Conservation (phyloP, 2,797 vertebrate species). For the Sorex maritimensis region DNA sequence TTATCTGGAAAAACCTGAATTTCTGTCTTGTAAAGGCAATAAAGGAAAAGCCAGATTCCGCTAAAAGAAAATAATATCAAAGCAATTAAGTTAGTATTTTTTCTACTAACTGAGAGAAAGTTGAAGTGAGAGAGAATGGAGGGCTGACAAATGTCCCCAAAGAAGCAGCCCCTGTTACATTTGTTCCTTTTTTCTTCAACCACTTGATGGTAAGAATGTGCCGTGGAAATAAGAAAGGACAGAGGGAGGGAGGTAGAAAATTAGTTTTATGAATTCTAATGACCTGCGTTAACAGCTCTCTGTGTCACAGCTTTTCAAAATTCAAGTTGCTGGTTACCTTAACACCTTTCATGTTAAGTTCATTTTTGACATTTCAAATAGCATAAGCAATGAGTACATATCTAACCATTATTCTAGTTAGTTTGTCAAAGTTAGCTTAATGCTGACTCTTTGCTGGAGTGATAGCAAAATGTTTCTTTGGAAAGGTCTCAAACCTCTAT, state of each 20-base stretch:
- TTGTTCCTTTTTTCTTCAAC: slow-evolving; percentile 51
- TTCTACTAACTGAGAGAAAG: slow-evolving; percentile 59
- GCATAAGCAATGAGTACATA: slow-evolving; percentile 72
- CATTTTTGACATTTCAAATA: slow-evolving; percentile 85
- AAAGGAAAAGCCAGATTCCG: slow-evolving; percentile 72
- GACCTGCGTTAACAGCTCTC: slow-evolving; percentile 79
- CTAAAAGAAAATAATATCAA: slow-evolving; percentile 40
- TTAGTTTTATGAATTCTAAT: slow-evolving; percentile 65
- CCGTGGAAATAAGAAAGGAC: slow-evolving; percentile 53
- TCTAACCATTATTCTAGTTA: slow-evolving; percentile 83
- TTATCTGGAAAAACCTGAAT: slow-evolving; percentile 44
- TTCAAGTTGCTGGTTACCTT: slow-evolving; percentile 83
- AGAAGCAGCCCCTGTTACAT: not conserved
- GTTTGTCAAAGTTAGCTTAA: slow-evolving; percentile 86
- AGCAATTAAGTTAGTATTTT: slow-evolving; percentile 67
- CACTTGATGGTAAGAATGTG: slow-evolving; percentile 31
- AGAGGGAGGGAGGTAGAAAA: not conserved
- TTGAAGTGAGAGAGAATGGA: not conserved
- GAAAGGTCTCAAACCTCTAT: slow-evolving; percentile 89
- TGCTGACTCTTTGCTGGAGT: slow-evolving; percentile 87
- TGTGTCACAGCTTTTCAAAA: slow-evolving; percentile 77
- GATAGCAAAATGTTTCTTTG: slow-evolving; percentile 88
- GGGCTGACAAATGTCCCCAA: not conserved
- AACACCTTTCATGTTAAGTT: slow-evolving; percentile 77
- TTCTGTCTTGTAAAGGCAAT: slow-evolving; percentile 60